Evolutionary conservation across 2,888 invertebrate genomes (phyloP), one percentile per base, ranked within the genome.

Genomic region (Lepidonotus clava): DNA sequence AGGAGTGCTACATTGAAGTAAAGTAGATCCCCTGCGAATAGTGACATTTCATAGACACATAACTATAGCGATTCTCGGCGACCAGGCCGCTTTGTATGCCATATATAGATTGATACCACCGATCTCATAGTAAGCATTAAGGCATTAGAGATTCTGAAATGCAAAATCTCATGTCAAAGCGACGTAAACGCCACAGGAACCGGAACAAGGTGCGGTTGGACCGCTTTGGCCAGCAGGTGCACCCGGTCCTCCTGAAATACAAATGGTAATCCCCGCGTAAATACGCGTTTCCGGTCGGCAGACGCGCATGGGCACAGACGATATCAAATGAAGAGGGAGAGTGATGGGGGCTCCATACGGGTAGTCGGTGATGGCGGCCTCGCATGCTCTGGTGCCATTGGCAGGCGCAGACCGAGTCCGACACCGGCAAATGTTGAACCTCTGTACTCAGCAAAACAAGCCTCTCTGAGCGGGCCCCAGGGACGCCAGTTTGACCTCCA

Each of bases 241-340:
- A 76, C 38, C 1, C 38, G 76, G 36, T 32, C 61, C 61, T 61
- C 61, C 61, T 61, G 76, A 40, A 76, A 76, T 76, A 61, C 61
- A 40, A 76, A 76, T 76, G 76, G 76, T 76, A 76, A 76, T 76
- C 40, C 76, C 76, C 40, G 40, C 38, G 40, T 76, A 76, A 76
- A 76, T 76, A 38, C 40, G 38, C 76, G 21, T n/a, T 40, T 76
- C 76, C 76, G 76, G 76, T 40, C 18, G 76, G 40, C 40, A 76
- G 76, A 76, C 40, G 76, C 38, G 38, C 40, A 76, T 76, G 76
- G 40, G 38, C 40, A 40, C 36, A 76, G 76, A 76, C 76, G 40
- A 76, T 18, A 76, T 76, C 76, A 76, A 76, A 76, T 76, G 76
- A 76, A 28, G 76, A 76, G 76, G n/a, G n/a, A 76, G 38, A 76